Conservation (phyloP, 2,888 invertebrate genomes). For the Leptogaster cylindrica region DNA sequence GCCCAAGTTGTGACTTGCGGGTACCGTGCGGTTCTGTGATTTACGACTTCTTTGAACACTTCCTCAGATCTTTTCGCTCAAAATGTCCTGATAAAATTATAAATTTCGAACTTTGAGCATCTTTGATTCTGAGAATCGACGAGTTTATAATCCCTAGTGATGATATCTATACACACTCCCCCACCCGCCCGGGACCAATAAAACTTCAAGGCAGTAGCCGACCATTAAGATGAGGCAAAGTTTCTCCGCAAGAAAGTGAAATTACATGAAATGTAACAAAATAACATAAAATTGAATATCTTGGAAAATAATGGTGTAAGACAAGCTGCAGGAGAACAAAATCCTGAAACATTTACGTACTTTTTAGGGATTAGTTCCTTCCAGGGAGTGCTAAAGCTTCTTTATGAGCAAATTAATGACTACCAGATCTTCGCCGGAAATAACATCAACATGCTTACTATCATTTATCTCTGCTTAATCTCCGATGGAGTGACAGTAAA, state of each 20-base stretch:
- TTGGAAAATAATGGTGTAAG: conserved; percentile 16
- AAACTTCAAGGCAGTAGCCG: too few relatives aligned
- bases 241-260: too few relatives aligned
- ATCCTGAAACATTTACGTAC: conserved; percentile 17
- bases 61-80: conserved; percentile 22
- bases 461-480: conserved; percentile 47
- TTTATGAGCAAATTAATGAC: conserved; percentile 16
- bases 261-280: conserved; percentile 7
- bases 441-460: not conserved
- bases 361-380: conserved; percentile 11
- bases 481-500: conserved; percentile 48
- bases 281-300: conserved; percentile 19
- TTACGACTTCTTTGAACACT: conserved; percentile 16
- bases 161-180: too few relatives aligned
- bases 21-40: conserved; percentile 17
- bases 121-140: conserved; percentile 15
- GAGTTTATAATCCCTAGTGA: conserved; percentile 21
- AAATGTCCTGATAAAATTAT: conserved; percentile 29
- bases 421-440: not conserved
- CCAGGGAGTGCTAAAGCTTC: conserved; percentile 1
- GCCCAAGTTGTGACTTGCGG: not conserved
- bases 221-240: too few relatives aligned
- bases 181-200: too few relatives aligned
- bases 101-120: conserved; percentile 15
- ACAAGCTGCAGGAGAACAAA: conserved; percentile 2